Evolutionary conservation across 2,888 invertebrate species (phyloP).

Genomic region (Maniola hyperantus): DNA sequence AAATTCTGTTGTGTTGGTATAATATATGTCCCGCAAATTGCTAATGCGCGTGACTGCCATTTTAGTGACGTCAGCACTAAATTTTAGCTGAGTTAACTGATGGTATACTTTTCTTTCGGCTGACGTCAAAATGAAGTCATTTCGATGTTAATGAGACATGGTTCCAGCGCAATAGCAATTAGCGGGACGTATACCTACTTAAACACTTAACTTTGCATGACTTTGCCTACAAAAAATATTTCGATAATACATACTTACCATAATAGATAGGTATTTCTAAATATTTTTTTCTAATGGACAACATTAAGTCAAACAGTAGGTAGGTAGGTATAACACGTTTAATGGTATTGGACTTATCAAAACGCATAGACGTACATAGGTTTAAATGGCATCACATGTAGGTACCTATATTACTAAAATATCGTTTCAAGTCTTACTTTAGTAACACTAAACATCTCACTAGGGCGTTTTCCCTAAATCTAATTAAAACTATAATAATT

Average conservation of each 20-base stretch:
- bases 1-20: too few species aligned
- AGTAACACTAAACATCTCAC: slow-evolving; percentile 61
- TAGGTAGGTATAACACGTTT: background rate
- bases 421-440: slow-evolving; percentile 47
- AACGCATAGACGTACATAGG: slow-evolving; percentile 3
- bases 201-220: too few species aligned
- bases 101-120: too few species aligned
- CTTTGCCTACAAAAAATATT: slow-evolving; percentile 3
- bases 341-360: slow-evolving; percentile 28
- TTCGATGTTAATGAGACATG: too few species aligned
- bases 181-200: too few species aligned
- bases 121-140: too few species aligned
- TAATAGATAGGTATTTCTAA: background rate
- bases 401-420: slow-evolving; percentile 60
- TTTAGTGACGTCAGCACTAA: too few species aligned
- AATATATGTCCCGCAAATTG: too few species aligned
- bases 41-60: too few species aligned
- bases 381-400: slow-evolving; percentile 48
- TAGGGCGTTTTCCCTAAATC: slow-evolving; percentile 44
- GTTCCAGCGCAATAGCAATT: too few species aligned
- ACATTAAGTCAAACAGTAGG: slow-evolving; percentile 24
- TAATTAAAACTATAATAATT: slow-evolving; percentile 6
- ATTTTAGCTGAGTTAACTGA: too few species aligned
- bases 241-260: background rate
- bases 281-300: slow-evolving; percentile 35